Percentiles rank a stretch among this genome's conserved stretches.
Evolutionary conservation across 2,888 invertebrate species (phyloP).

Genomic region (Tinea semifulvella): DNA sequence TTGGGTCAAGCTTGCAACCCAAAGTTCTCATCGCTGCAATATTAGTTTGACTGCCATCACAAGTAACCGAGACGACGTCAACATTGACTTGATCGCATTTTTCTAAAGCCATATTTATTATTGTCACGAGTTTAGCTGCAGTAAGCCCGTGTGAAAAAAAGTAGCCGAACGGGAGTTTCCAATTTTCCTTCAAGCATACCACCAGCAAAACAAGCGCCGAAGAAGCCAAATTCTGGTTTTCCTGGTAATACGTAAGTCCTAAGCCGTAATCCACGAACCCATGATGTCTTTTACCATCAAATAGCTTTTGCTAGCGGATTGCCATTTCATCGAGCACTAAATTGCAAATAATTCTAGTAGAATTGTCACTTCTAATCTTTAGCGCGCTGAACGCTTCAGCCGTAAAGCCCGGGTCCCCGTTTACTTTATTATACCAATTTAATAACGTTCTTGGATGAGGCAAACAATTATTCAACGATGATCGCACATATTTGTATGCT

Average conservation of each 20-base stretch:
- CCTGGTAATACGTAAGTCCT: too few relatives aligned
- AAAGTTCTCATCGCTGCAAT: not conserved
- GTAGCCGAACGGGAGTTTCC: not conserved
- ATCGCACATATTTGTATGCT: too few relatives aligned
- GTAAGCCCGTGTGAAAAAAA: not conserved
- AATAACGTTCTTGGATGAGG: constrained; percentile 14
- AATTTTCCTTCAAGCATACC: not conserved
- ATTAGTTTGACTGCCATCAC: not conserved
- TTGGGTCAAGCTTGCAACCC: not conserved
- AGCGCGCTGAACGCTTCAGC: constrained; percentile 18
- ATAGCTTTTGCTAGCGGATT: constrained; percentile 17
- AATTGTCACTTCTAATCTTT: constrained; percentile 8
- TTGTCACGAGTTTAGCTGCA: not conserved
- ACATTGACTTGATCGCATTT: not conserved
- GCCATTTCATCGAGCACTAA: constrained; percentile 19
- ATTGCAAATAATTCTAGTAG: constrained; percentile 15
- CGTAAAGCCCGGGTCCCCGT: constrained; percentile 17
- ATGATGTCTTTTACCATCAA: constrained; percentile 19
- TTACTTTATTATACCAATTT: constrained; percentile 16
- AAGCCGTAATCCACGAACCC: constrained; percentile 18
- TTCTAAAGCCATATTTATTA: not conserved
- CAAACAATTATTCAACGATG: too few relatives aligned
- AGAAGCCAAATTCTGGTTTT: too few relatives aligned
- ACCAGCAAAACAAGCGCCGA: not conserved
- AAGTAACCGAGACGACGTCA: not conserved